Base-by-base conservation (phyloP, 1,140 invertebrate species). In the Drosophila santomea region DNA sequence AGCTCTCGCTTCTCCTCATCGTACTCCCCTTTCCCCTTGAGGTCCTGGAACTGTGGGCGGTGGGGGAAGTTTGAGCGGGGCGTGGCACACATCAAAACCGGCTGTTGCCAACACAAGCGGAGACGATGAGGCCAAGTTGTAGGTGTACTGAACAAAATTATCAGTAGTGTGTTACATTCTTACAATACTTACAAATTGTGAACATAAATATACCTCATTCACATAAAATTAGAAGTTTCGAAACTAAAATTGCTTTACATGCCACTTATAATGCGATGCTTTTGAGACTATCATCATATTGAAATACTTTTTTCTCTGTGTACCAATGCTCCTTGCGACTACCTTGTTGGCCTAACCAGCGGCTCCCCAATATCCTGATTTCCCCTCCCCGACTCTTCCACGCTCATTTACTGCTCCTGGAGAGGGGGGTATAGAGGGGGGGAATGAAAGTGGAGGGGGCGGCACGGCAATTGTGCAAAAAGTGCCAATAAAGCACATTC, bases 401-500 rank as follows among this genome's bases (percentile, higher is more conserved):
- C 80, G 84, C 84, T 89, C 84, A 89, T 89, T 89, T 89, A 89
- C 64, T 80, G 73, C 68, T 71, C 51, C 15, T 35, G 44, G 54
- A 43, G 12, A 17, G 7, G 11, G 52, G 48, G 23, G 5, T 20
- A 6, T 4, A 45, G 44, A 41, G 8, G 44, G 58, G 17, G 20
- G 7, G 17, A 32, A 28, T 35, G 11, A 38, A 61, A 63, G 59
- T 38, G 36, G 50, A 47, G 57, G 11, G 20, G 56, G 50, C 50
- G 72, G 66, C 69, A 48, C 66, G 75, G 83, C 84, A 88, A 88
- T 88, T 88, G 84, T 88, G 84, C 68, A 88, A 88, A 86, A 88
- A 88, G 84, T 88, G 84, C 84, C 84, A 89, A 88, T 88, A 88
- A 88, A 88, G 84, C 84, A 89, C 77, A 89, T 89, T 89, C 84